phyloP scores from a whole-genome alignment of 2,797 vertebrate species.

The Paratrypauchen microcephalus region DNA sequence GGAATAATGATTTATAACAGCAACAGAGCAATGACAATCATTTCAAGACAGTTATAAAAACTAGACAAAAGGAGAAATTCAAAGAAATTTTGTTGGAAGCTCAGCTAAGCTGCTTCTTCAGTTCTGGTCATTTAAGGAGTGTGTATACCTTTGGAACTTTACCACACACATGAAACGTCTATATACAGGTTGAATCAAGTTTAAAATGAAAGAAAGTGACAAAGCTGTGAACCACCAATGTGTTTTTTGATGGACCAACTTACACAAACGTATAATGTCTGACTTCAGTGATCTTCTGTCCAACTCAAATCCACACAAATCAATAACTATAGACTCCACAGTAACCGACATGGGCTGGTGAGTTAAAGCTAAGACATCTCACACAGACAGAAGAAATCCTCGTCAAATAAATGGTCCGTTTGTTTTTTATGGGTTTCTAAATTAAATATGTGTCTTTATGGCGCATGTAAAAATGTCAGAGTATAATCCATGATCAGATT shows the following conservation, averaged over 20 bases:
- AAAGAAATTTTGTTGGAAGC: too few relatives aligned
- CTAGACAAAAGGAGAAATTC: too few relatives aligned
- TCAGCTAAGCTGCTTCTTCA: too few relatives aligned
- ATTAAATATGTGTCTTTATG: conserved; percentile 16
- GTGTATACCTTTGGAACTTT: too few relatives aligned
- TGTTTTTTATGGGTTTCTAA: conserved; percentile 2
- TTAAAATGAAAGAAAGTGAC: conserved; percentile 23
- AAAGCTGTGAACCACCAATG: background rate
- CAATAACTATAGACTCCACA: conserved; percentile 22
- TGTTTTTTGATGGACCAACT: conserved; percentile 5
- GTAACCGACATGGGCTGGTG: background rate
- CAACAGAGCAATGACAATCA: too few relatives aligned
- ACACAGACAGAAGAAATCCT: conserved; percentile 4
- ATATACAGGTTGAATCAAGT: too few relatives aligned
- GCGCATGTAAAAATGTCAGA: conserved; percentile 3
- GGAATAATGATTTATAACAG: too few relatives aligned
- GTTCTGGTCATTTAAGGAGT: too few relatives aligned
- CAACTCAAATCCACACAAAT: conserved; percentile 47
- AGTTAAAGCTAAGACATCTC: background rate
- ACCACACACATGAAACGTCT: too few relatives aligned
- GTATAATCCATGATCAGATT: conserved; percentile 3
- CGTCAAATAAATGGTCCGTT: background rate
- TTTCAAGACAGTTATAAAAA: too few relatives aligned
- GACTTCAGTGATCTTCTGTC: conserved; percentile 49
- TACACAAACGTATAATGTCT: conserved; percentile 18